A percentile compares a stretch with the other conserved stretches of the same genome.
Evolutionary conservation across 2,113 vertebrate species (phyloP).

Genomic region (Ptilorrhoa leucosticta): DNA sequence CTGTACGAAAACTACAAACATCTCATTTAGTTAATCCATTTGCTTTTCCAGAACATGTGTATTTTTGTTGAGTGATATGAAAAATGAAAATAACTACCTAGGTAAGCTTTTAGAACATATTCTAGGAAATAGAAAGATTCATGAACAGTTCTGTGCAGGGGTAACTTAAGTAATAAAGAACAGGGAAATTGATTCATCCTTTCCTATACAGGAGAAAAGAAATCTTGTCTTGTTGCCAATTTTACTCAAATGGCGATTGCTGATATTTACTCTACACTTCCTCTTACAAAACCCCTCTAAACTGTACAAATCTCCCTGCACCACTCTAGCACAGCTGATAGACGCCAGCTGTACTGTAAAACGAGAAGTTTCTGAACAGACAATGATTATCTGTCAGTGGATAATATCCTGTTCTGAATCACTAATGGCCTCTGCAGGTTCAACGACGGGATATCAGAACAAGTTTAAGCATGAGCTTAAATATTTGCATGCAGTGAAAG

Average conservation of each 20-base stretch:
- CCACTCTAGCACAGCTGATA: neutral
- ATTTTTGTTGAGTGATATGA: neutral
- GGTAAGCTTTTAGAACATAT: neutral
- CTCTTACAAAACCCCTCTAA: neutral
- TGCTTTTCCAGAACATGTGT: neutral
- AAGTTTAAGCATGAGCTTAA: neutral
- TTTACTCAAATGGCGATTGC: neutral
- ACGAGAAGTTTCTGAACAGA: neutral
- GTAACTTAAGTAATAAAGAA: neutral
- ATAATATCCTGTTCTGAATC: neutral
- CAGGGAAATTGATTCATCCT: neutral
- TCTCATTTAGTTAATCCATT: conserved; percentile 4
- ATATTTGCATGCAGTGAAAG: neutral
- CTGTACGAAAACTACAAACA: neutral
- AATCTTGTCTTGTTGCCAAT: neutral
- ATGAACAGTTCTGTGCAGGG: neutral
- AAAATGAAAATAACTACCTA: neutral
- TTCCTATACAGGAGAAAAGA: neutral
- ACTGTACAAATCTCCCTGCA: neutral
- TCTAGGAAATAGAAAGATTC: neutral
- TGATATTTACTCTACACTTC: neutral
- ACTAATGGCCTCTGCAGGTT: conserved; percentile 21
- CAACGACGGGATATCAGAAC: neutral
- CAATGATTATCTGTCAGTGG: conserved; percentile 9
- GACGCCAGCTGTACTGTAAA: conserved; percentile 17